Conservation (phyloP, 2,797 vertebrate species). For the Poeciliopsis presidionis region DNA sequence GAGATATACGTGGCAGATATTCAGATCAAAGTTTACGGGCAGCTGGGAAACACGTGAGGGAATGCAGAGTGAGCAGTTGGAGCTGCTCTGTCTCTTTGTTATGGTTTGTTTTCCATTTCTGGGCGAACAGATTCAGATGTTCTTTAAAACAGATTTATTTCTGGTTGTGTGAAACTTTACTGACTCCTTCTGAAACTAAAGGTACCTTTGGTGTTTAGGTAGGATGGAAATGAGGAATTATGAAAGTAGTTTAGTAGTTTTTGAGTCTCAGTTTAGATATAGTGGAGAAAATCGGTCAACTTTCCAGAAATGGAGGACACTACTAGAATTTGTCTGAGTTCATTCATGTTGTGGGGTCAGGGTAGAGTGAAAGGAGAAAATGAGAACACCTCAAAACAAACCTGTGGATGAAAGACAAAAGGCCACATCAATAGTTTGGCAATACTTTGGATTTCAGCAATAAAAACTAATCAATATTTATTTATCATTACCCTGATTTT, state of each 20-base stretch:
- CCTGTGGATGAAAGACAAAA: no score
- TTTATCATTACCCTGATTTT: background rate
- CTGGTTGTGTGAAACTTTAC: background rate
- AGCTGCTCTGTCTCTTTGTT: slow-evolving; percentile 18
- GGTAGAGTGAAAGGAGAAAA: background rate
- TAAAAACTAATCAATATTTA: background rate
- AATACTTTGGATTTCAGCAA: background rate
- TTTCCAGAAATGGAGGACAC: background rate
- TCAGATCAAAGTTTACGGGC: slow-evolving; percentile 16
- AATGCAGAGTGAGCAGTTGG: slow-evolving; percentile 6
- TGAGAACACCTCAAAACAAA: background rate
- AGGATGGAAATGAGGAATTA: background rate
- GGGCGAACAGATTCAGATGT: background rate
- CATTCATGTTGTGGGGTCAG: background rate
- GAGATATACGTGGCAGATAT: background rate
- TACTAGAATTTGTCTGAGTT: no score
- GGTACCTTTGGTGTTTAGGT: background rate
- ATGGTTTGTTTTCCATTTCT: slow-evolving; percentile 2
- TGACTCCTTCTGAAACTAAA: no score
- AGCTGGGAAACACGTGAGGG: slow-evolving; percentile 8
- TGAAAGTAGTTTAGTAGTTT: background rate
- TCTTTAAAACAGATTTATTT: background rate
- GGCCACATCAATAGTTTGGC: background rate
- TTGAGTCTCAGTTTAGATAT: background rate
- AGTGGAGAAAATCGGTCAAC: background rate